These are phyloP conservation scores for Cheiracanthium punctorium DNA, from an alignment of 2,888 invertebrate genomes.

Conservation along the genomic window DNA sequence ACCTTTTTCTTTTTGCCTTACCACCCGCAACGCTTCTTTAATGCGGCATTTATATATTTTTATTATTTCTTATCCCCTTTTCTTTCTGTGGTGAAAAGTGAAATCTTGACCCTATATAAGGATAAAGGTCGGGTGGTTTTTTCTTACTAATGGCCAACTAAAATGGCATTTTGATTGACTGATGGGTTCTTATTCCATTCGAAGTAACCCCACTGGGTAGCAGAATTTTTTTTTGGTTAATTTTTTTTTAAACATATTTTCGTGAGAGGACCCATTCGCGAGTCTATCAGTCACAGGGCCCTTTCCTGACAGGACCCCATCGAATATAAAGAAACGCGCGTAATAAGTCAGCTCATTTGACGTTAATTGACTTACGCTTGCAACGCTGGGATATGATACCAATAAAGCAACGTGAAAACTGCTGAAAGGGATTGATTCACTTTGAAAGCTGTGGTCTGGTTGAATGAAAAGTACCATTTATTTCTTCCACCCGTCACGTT, in stretches of 20 bases:
- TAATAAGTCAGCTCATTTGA: constrained; percentile 47
- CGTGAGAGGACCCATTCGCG: constrained; percentile 21
- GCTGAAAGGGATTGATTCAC: background rate
- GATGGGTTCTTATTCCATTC: constrained; percentile 44
- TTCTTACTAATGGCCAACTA: constrained; percentile 51
- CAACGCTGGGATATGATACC: background rate
- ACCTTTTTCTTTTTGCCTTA: constrained; percentile 11
- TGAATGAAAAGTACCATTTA: no score
- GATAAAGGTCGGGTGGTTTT: constrained; percentile 30
- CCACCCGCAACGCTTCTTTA: constrained; percentile 43
- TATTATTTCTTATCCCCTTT: background rate
- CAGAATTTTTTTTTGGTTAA: background rate
- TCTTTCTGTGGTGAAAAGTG: constrained; percentile 20
- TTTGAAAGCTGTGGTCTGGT: background rate
- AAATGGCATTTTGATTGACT: constrained; percentile 63
- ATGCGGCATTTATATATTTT: background rate
- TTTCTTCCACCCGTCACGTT: no score
- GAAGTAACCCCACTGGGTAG: constrained; percentile 6
- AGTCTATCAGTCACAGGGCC: constrained; percentile 29
- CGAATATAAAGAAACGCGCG: constrained; percentile 20
- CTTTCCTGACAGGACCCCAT: constrained; percentile 17
- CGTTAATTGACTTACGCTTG: constrained; percentile 44
- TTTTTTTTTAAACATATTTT: constrained; percentile 29
- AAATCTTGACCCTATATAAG: constrained; percentile 46
- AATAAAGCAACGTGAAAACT: background rate